Conservation (phyloP, 2,797 vertebrate genomes). For the Enteromius paludinosus region DNA sequence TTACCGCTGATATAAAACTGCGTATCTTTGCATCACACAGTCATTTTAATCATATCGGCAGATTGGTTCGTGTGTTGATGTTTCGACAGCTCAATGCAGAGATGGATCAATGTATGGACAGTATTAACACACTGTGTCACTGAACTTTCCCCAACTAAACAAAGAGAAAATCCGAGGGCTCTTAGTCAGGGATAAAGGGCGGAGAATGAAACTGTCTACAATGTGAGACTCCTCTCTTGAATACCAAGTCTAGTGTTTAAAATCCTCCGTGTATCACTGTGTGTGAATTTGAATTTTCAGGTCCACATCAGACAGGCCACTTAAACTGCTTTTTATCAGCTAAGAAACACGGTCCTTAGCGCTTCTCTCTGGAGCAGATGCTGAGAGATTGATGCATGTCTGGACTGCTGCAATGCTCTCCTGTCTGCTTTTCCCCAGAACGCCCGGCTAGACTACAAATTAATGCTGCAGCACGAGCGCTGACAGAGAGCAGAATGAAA, state of each 20-base stretch:
- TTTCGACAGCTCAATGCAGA: constrained; percentile 33
- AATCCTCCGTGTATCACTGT: background rate
- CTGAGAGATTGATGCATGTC: constrained; percentile 43
- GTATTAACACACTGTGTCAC: constrained; percentile 42
- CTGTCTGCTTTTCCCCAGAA: constrained; percentile 35
- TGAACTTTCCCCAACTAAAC: constrained; percentile 42
- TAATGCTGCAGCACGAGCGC: constrained; percentile 48
- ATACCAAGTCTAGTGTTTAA: constrained; percentile 21
- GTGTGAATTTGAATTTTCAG: constrained; percentile 13
- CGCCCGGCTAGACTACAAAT: constrained; percentile 51
- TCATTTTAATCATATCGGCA: constrained; percentile 27
- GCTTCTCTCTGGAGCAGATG: constrained; percentile 31
- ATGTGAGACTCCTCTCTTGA: constrained; percentile 32
- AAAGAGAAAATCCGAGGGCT: constrained; percentile 37
- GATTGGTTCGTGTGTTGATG: constrained; percentile 35
- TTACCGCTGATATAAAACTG: background rate
- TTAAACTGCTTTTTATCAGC: constrained; percentile 39
- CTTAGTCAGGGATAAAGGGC: constrained; percentile 43
- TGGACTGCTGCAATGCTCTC: constrained; percentile 38
- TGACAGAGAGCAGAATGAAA: constrained; percentile 50
- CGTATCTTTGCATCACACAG: background rate
- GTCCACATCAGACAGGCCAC: constrained; percentile 9
- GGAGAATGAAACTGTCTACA: constrained; percentile 37
- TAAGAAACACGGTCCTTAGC: constrained; percentile 15
- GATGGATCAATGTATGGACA: constrained; percentile 46